Percentiles rank a stretch among this genome's conserved stretches.
Evolutionary conservation across 2,797 vertebrate species (phyloP).

Genomic region (Oceanodroma leucorhoa): DNA sequence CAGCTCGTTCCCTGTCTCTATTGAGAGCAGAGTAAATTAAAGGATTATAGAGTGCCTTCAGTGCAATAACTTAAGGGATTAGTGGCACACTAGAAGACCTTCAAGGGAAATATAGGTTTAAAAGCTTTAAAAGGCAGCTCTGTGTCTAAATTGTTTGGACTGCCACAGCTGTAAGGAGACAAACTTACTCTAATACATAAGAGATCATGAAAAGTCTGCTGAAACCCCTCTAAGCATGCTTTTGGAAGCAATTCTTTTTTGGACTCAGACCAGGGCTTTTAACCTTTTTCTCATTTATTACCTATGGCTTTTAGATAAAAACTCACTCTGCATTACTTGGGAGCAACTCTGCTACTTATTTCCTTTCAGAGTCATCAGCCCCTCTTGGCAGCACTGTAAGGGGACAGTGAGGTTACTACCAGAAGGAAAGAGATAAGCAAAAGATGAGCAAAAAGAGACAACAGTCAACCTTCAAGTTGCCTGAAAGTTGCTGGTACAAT

Average conservation of each 20-base stretch:
- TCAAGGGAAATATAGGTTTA: constrained; percentile 62
- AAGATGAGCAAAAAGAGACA: background rate
- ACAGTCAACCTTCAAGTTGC: background rate
- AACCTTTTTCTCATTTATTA: constrained; percentile 36
- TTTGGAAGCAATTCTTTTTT: constrained; percentile 22
- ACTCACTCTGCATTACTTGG: background rate
- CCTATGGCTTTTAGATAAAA: constrained; percentile 31
- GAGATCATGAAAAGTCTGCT: constrained; percentile 30
- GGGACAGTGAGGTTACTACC: background rate
- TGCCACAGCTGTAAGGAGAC: constrained; percentile 47
- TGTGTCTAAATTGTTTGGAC: constrained; percentile 59
- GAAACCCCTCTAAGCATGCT: background rate
- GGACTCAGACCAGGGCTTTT: constrained; percentile 15
- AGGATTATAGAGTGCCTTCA: constrained; percentile 62
- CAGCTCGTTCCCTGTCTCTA: background rate
- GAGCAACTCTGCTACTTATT: background rate
- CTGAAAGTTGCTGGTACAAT: background rate
- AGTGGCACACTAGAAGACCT: constrained; percentile 47
- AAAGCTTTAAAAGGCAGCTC: constrained; percentile 66
- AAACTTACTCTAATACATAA: constrained; percentile 23
- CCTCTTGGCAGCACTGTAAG: background rate
- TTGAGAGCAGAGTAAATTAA: constrained; percentile 51
- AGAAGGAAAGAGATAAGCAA: background rate
- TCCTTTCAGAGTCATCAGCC: background rate
- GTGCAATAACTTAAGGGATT: constrained; percentile 62